Evolutionary conservation across 2,113 vertebrate genomes (phyloP).

Genomic region (Beaufortia kweichowensis): DNA sequence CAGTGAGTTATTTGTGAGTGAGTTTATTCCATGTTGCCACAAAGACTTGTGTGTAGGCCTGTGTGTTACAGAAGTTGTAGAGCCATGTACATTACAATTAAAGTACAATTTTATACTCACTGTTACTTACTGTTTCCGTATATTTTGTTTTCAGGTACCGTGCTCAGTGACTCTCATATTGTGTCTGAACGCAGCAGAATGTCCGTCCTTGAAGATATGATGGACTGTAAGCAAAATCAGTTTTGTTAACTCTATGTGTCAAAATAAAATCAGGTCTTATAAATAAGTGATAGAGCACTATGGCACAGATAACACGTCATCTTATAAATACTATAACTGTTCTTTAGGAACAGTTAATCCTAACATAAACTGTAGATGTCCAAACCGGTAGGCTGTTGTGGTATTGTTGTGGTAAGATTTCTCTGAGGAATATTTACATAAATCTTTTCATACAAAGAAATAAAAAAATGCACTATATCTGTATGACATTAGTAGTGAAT

Average conservation of each 20-base stretch:
- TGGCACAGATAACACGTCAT: not conserved
- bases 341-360: too few relatives aligned
- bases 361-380: too few relatives aligned
- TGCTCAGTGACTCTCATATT: not conserved
- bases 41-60: not conserved
- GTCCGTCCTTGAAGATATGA: not conserved
- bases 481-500: too few relatives aligned
- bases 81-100: too few relatives aligned
- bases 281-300: not conserved
- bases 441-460: too few relatives aligned
- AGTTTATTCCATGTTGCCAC: too few relatives aligned
- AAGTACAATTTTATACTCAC: not conserved
- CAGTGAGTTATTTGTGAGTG: too few relatives aligned
- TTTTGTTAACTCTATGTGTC: not conserved
- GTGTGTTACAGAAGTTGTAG: not conserved
- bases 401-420: too few relatives aligned
- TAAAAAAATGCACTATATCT: too few relatives aligned
- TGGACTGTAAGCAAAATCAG: constrained; percentile 35
- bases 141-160: constrained; percentile 8
- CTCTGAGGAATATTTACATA: too few relatives aligned
- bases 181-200: constrained; percentile 25
- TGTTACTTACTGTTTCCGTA: not conserved
- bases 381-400: too few relatives aligned
- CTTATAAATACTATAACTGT: not conserved
- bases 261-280: not conserved